Percentiles rank a stretch among this genome's conserved stretches.
phyloP scores from a whole-genome alignment of 2,888 invertebrate genomes.

The Sinopyrophorus schimmeli region DNA sequence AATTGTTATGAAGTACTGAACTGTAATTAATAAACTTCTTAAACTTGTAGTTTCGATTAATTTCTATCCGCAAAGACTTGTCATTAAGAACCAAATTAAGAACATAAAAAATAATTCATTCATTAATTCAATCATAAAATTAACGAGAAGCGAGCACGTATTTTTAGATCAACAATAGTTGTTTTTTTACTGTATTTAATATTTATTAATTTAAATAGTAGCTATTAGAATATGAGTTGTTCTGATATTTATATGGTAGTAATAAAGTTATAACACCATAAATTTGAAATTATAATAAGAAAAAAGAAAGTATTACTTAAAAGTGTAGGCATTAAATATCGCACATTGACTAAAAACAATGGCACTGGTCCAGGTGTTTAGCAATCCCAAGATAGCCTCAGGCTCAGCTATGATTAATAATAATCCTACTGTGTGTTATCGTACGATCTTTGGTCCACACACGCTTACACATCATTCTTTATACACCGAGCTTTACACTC shows the following conservation, averaged over 20 bases:
- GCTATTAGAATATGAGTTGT: constrained; percentile 4
- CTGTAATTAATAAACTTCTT: no score
- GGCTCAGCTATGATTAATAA: constrained; percentile 52
- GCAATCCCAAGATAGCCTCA: constrained; percentile 36
- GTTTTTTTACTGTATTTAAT: no score
- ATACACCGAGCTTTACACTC: no score
- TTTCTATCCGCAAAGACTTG: no score
- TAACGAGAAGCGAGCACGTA: no score
- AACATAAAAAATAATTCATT: no score
- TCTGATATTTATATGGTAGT: constrained; percentile 10
- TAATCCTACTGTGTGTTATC: constrained; percentile 54
- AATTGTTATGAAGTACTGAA: no score
- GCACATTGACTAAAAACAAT: constrained; percentile 39
- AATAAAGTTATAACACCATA: constrained; percentile 11
- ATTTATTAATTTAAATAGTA: constrained; percentile 14
- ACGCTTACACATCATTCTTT: constrained; percentile 30
- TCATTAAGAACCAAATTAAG: no score
- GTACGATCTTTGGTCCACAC: constrained; percentile 40
- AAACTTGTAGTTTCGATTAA: no score
- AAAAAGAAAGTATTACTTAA: constrained; percentile 16
- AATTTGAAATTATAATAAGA: constrained; percentile 13
- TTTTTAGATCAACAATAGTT: no score
- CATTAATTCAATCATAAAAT: no score
- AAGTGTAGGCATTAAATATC: constrained; percentile 16
- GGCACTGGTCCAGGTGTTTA: constrained; percentile 50